phyloP scores from a whole-genome alignment of 1,140 invertebrate species.

The Ips nitidus region DNA sequence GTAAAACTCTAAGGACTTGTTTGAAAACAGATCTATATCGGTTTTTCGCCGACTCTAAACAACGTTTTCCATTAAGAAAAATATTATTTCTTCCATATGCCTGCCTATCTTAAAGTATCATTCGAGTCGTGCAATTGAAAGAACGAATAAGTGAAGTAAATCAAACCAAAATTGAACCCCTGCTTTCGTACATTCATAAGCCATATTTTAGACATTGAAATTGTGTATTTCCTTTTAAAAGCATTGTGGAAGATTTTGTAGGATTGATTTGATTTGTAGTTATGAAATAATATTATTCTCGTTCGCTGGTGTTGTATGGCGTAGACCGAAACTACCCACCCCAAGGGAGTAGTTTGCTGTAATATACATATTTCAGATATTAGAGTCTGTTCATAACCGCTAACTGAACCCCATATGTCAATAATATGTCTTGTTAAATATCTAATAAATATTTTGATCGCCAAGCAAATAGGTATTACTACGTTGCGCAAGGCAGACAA shows the following conservation, averaged over 20 bases:
- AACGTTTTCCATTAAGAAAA: conserved; percentile 27
- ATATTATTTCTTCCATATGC: conserved; percentile 30
- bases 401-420: conserved; percentile 32
- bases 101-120: conserved; percentile 17
- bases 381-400: conserved; percentile 32
- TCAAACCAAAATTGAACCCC: conserved; percentile 28
- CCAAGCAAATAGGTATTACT: too few relatives aligned
- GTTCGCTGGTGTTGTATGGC: conserved; percentile 27
- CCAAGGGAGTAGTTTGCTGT: conserved; percentile 28
- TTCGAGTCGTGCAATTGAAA: conserved; percentile 24
- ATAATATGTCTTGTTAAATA: conserved; percentile 18
- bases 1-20: background rate
- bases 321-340: conserved; percentile 29
- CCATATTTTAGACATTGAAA: conserved; percentile 35
- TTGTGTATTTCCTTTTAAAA: conserved; percentile 31
- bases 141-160: conserved; percentile 30
- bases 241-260: conserved; percentile 32
- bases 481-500: too few relatives aligned
- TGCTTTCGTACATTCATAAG: conserved; percentile 31
- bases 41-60: conserved; percentile 13
- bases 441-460: too few relatives aligned
- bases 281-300: conserved; percentile 34
- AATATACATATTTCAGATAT: conserved; percentile 35
- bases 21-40: conserved; percentile 9
- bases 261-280: conserved; percentile 38